Conservation (phyloP, 2,113 vertebrate species). For the Rhinichthys klamathensis region DNA sequence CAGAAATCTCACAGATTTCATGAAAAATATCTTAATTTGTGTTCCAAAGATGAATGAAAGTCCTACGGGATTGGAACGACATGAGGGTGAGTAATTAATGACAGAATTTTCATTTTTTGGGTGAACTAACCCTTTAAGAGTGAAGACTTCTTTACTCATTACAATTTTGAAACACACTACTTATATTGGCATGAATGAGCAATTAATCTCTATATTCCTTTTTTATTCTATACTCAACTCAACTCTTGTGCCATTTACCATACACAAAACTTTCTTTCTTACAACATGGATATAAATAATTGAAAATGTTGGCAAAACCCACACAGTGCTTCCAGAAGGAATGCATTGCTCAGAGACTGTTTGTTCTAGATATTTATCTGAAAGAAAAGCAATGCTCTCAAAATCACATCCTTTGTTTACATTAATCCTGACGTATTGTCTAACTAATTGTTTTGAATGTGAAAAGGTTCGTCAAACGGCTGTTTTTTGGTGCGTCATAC, state of each 20-base stretch:
- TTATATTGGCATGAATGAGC: background rate
- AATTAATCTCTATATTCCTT: background rate
- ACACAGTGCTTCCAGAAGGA: background rate
- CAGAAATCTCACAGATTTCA: too few relatives aligned
- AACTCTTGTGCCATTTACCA: background rate
- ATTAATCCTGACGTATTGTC: background rate
- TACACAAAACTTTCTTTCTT: background rate
- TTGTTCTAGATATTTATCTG: slow-evolving; percentile 22
- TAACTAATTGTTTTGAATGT: background rate
- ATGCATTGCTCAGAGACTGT: background rate
- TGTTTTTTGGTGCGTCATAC: background rate
- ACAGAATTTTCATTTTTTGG: too few relatives aligned
- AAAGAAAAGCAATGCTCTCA: background rate
- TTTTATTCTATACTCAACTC: background rate
- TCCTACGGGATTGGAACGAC: too few relatives aligned
- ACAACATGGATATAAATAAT: background rate
- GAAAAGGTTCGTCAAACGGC: background rate
- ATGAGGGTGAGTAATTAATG: too few relatives aligned
- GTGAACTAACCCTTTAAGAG: too few relatives aligned
- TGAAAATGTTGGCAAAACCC: background rate
- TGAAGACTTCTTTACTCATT: background rate
- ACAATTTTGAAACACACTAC: background rate
- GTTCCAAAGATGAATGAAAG: too few relatives aligned
- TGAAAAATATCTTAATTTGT: too few relatives aligned
- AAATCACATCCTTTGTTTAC: slow-evolving; percentile 23